These are phyloP conservation scores for cat (Felis catus) DNA, from an alignment of 2,113 vertebrate species.

Conservation along the genomic window DNA sequence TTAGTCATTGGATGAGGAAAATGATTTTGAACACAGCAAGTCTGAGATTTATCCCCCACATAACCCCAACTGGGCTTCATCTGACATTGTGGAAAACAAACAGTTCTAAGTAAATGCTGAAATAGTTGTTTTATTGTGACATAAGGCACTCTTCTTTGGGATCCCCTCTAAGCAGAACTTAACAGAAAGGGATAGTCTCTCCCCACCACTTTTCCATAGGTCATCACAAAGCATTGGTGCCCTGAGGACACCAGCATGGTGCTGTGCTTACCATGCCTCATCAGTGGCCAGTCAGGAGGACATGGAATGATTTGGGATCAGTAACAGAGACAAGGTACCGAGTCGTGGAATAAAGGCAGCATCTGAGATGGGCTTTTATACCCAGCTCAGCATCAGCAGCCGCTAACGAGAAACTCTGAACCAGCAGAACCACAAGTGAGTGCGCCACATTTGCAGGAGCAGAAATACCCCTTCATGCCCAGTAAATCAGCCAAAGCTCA, in stretches of 20 bases:
- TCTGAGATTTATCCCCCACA: background rate
- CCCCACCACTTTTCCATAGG: background rate
- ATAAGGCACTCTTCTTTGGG: background rate
- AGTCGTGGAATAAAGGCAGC: background rate
- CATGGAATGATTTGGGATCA: background rate
- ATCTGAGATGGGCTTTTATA: background rate
- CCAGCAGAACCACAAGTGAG: background rate
- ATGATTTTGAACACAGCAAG: background rate
- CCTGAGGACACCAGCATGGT: background rate
- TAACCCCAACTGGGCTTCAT: background rate
- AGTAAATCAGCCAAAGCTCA: background rate
- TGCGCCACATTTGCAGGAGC: background rate
- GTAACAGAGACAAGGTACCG: background rate
- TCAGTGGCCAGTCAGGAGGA: background rate
- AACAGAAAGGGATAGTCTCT: background rate
- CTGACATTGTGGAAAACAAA: background rate
- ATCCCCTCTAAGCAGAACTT: background rate
- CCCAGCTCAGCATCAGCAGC: background rate
- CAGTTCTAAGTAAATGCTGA: background rate
- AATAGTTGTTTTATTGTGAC: background rate
- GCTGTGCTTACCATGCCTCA: background rate
- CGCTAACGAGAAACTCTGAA: background rate
- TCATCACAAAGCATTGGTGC: background rate
- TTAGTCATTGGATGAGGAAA: conserved; percentile 36
- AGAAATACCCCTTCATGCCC: background rate